Evolutionary conservation across 2,888 invertebrate genomes (phyloP), one percentile per base, ranked within the genome.

Genomic region (Plagodis dolabraria): DNA sequence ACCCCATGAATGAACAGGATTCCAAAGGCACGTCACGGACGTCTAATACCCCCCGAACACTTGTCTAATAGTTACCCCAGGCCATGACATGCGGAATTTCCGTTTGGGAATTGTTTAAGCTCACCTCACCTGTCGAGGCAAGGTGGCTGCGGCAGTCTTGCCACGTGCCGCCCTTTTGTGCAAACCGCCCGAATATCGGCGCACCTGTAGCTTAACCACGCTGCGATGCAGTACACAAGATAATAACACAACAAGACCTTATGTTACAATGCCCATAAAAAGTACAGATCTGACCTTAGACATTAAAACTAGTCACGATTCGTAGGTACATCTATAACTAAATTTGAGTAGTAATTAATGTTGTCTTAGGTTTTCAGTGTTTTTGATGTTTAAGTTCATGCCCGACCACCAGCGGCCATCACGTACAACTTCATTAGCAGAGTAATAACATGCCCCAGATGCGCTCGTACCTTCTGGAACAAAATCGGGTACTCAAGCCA

Each of bases 81-180:
- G 47, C 51, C 61, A 61, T 73, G 72, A 71, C 83, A 83, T 78
- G 80, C 78, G 79, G 81, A 83, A 82, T 84, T 81, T 85, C 84
- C 85, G 88, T 87, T 87, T 83, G 74, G 68, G 70, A 74, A 72
- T 68, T 56, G 56, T 60, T 54, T 58, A 67, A 55, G 64, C 64
- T 10, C 10, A 5, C 70, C 69, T 82, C 88, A 88, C 86, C 87
- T 88, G 88, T 85, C 86, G 53, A 63, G 68, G 77, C 79, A 81
- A 79, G 79, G 80, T 81, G 80, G 77, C 11, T 38, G 43, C 75
- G 78, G 12, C 43, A 12, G 12, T 12, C 12, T 7, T 40, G 40
- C 40, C 82, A 74, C 75, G 75, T 75, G 77, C 72, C 68, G 62
- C 68, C 35, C 51, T 43, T 62, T 63, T 62, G 62, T 54, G 65